Evolutionary conservation across 1,140 invertebrate species (phyloP), one percentile per base, ranked within the genome.

Genomic region (Drosophila repletoides): DNA sequence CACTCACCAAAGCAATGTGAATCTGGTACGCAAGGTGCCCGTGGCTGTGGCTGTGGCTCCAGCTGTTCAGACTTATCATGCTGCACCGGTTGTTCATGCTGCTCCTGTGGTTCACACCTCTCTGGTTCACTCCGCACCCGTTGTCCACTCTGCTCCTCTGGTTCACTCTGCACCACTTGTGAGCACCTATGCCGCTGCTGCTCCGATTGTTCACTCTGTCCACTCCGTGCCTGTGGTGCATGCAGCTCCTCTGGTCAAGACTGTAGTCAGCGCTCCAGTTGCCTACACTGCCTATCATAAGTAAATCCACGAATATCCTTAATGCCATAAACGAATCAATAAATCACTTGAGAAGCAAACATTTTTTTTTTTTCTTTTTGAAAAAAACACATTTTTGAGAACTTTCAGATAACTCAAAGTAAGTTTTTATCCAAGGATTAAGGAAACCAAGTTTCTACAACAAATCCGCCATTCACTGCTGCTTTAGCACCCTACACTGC

Each of bases 1-100:
- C 29, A 91, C 92, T 29, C 92, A 92, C 48, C 91, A 92, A 66
- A 91, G 91, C 40, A 91, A 86, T 41, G 76, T 88, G 34, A 80
- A 89, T 28, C 67, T 90, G 51, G 69, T 88, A 12, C 80, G 66
- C 5, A 81, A 84, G 64, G 83, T 88, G 2, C 88, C 80, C 0
- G 51, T 87, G 12, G 43, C 66, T 60, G 83, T 58, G 64, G 81
- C 70, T 46, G 49, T 67, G 0, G 76, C 69, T 1, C 84, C 64
- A 3, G 76, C 76, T n/a, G 81, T 88, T 0, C 70, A 77, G 36
- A 76, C 34, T 10, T 43, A 68, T 12, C 76, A 77, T 21, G 43
- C 75, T 1, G 77, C 49, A 26, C 80, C 66, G 24, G 72, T 81
- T 7, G 76, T 87, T 0, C 58, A 76, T 17, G 38, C 72, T 1